Conservation (phyloP, 1,140 invertebrate genomes). For the Goniozus legneri region DNA sequence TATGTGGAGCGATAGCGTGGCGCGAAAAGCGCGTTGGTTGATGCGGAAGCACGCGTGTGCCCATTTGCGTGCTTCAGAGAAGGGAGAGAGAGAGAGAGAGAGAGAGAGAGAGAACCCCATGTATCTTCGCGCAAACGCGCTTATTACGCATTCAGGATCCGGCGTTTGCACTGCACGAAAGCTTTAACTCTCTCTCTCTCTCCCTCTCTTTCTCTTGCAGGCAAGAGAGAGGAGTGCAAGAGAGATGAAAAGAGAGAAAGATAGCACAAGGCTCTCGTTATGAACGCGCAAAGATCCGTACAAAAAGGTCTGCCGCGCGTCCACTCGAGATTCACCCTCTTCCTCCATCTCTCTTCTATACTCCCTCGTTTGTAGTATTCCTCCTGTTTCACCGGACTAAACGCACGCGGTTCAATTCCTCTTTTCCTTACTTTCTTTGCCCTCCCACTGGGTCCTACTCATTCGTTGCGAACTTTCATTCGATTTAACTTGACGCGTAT, state of each 20-base stretch:
- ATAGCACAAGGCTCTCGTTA: too few species aligned
- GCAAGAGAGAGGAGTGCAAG: too few species aligned
- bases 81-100: constrained; percentile 8
- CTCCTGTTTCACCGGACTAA: background rate
- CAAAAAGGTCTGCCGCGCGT: constrained; percentile 14
- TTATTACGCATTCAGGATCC: constrained; percentile 42
- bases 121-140: constrained; percentile 31
- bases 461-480: too few species aligned
- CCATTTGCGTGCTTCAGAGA: too few species aligned
- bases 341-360: background rate
- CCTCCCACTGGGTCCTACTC: too few species aligned
- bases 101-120: too few species aligned
- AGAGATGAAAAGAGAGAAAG: too few species aligned
- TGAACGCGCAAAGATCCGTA: constrained; percentile 11
- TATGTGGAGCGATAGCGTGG: too few species aligned
- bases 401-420: background rate
- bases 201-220: too few species aligned
- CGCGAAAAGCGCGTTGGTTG: too few species aligned
- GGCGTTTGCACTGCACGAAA: constrained; percentile 31
- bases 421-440: background rate
- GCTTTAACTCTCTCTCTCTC: constrained; percentile 10
- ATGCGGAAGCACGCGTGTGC: too few species aligned
- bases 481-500: too few species aligned
- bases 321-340: constrained; percentile 10
- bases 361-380: background rate